Evolutionary conservation across 2,888 invertebrate species (phyloP).

Genomic region (Campopleginae sp.): DNA sequence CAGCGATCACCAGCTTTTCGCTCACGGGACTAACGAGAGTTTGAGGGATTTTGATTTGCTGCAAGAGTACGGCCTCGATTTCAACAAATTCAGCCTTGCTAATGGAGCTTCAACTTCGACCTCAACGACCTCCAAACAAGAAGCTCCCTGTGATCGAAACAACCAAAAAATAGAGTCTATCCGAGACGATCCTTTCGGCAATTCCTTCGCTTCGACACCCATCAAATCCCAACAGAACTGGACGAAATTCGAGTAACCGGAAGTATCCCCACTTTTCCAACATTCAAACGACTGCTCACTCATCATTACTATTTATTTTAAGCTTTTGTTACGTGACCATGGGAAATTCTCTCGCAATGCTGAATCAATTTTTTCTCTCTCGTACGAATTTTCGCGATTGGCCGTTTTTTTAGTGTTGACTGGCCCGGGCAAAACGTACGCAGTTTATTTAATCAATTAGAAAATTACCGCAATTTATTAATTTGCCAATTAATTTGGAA

Average conservation of each 20-base stretch:
- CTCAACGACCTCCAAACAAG: constrained; percentile 72
- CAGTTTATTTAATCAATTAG: neutral
- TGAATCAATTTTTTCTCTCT: neutral
- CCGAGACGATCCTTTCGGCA: constrained; percentile 81
- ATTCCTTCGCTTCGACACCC: constrained; percentile 80
- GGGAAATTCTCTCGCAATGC: neutral
- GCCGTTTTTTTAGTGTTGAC: neutral
- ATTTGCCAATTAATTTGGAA: neutral
- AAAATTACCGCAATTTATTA: neutral
- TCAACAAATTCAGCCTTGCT: constrained; percentile 85
- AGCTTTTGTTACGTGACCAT: neutral
- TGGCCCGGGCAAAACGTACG: neutral
- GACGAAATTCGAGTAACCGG: constrained; percentile 86
- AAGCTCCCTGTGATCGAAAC: constrained; percentile 70
- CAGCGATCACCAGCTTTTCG: constrained; percentile 67
- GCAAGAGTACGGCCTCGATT: constrained; percentile 91
- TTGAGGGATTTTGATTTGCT: constrained; percentile 88
- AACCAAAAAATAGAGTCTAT: constrained; percentile 75
- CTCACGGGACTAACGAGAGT: constrained; percentile 73
- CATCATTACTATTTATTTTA: constrained; percentile 56
- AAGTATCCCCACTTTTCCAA: neutral
- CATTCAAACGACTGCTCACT: constrained; percentile 42
- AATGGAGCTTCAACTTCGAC: constrained; percentile 76
- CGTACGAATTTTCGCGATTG: neutral
- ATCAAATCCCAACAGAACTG: constrained; percentile 86